Evolutionary conservation across 1,140 invertebrate genomes (phyloP).

Genomic region (Drosophila dunni): DNA sequence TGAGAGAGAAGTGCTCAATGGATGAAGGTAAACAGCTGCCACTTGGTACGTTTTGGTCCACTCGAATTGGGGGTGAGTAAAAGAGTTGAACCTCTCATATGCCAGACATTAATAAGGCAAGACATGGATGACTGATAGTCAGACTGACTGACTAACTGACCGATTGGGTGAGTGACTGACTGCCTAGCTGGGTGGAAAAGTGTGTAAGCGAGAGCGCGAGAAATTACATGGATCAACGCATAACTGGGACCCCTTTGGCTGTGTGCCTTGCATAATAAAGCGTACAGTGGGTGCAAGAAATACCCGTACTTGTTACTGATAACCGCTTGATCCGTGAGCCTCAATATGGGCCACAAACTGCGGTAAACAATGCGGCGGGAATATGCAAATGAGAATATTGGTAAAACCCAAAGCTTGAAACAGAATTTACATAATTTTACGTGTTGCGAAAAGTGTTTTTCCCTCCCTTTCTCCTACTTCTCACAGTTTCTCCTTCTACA

Average conservation of each 20-base stretch:
- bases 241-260: slow-evolving; percentile 43
- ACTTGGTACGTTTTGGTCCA: slow-evolving; percentile 13
- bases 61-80: not conserved
- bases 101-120: slow-evolving; percentile 76
- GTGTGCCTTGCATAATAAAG: slow-evolving; percentile 69
- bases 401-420: slow-evolving; percentile 27
- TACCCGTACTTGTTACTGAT: slow-evolving; percentile 15
- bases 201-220: slow-evolving; percentile 34
- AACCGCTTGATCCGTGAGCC: not conserved
- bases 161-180: not conserved
- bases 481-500: not conserved
- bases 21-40: slow-evolving; percentile 27
- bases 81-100: slow-evolving; percentile 56
- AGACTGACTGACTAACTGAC: slow-evolving; percentile 18
- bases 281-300: slow-evolving; percentile 10
- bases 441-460: slow-evolving; percentile 46
- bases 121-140: slow-evolving; percentile 42
- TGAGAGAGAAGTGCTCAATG: slow-evolving; percentile 3
- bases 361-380: slow-evolving; percentile 72
- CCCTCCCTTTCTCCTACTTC: not conserved
- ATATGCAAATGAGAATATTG: slow-evolving; percentile 77
- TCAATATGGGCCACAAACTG: slow-evolving; percentile 41
- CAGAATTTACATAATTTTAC: slow-evolving; percentile 69
- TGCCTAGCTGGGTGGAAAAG: not conserved
- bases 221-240: slow-evolving; percentile 64